phyloP scores from a whole-genome alignment of 2,113 vertebrate genomes.

The Tragelaphus imberbis region DNA sequence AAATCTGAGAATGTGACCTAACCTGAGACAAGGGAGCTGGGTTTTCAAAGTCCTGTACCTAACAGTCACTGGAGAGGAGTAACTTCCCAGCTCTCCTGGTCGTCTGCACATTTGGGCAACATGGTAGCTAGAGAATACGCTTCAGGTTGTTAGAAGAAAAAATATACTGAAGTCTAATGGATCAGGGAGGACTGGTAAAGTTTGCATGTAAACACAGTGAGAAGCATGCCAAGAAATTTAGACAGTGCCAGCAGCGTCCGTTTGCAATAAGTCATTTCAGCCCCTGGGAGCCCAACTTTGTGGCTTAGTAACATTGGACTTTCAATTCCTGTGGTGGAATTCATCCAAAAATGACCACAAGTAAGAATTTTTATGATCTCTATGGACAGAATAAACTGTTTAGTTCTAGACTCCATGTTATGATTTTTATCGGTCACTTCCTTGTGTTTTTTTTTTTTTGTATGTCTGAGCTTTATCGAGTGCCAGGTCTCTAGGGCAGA shows the following conservation, averaged over 20 bases:
- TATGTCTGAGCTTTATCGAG: background rate
- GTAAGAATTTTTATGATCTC: constrained; percentile 2
- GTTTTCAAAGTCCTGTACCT: background rate
- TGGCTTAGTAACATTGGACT: background rate
- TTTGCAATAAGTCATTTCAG: background rate
- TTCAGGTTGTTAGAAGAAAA: background rate
- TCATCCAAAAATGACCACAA: background rate
- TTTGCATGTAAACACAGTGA: background rate
- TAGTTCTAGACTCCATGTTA: background rate
- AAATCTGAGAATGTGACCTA: background rate
- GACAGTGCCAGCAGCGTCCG: background rate
- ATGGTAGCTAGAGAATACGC: background rate
- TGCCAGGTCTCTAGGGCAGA: background rate
- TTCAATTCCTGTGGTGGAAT: background rate
- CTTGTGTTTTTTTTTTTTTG: constrained; percentile 19
- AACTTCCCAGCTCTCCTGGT: background rate
- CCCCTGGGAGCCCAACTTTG: background rate
- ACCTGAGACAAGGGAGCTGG: background rate
- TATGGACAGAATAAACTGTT: background rate
- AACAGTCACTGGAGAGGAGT: background rate
- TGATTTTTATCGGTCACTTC: constrained; percentile 32
- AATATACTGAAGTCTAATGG: background rate
- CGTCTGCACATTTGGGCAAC: background rate
- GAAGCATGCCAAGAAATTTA: background rate
- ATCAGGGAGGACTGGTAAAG: background rate